Base-by-base conservation (phyloP, 2,888 invertebrate species). In the Helobdella robusta region DNA sequence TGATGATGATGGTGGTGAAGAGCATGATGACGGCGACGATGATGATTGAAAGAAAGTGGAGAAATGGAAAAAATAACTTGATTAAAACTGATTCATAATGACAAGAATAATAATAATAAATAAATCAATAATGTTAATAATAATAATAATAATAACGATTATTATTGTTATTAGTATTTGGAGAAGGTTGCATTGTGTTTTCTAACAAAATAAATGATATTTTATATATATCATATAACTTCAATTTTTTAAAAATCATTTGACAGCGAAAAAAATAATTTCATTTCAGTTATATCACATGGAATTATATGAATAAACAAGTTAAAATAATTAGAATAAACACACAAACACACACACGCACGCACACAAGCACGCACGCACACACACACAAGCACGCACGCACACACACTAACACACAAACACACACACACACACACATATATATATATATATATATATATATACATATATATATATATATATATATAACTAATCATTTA, bases 1-100 rank as follows among this genome's bases (percentile, higher is more conserved):
- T 59, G 20, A 59, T 5, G 35, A 52, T 20, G 56, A 56, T 56
- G 56, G n/a, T 56, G 56, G n/a, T 56, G 32, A n/a, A 28, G 56
- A 56, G 23, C 28, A 25, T 56, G 56, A 25, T 56, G 32, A n/a
- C 30, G 56, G 25, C 6, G 56, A 56, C 30, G 56, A 56, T 56
- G 56, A 56, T 30, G 8, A 56, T 56, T n/a, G 30, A 6, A 30
- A 56, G 18, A 52, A n/a, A 20, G 23, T n/a, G 23, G 18, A 52
- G 23, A 20, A n/a, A 11, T 20, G 18, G 52, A 52, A 11, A 6
- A 20, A 20, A 11, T 6, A 20, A 52, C 11, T 11, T 11, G 6
- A 18, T 52, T 6, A n/a, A 20, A 52, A 52, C 11, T 15, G 23
- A n/a, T 18, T 6, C 23, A 20, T 20, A 18, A 18, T n/a, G n/a